Conservation (phyloP, 2,113 vertebrate species). For the Terrapene triunguis region DNA sequence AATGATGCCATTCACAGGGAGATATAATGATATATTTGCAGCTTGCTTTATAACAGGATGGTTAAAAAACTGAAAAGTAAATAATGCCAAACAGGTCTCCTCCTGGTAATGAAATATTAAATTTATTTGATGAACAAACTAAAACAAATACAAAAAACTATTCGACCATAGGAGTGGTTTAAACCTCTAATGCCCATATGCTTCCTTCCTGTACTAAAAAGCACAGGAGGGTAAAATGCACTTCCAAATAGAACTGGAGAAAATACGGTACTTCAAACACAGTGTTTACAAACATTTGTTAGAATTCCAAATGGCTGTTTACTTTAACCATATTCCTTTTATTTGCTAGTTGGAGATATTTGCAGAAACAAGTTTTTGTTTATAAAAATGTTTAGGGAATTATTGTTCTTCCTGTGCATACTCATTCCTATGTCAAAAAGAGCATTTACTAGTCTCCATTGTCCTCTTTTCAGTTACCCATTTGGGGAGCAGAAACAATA, state of each 20-base stretch:
- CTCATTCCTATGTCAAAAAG: background rate
- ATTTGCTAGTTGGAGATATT: background rate
- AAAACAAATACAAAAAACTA: background rate
- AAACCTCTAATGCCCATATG: fast-evolving
- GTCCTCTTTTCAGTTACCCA: background rate
- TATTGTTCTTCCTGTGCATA: background rate
- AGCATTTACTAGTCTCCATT: background rate
- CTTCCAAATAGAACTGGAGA: background rate
- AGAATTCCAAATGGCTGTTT: background rate
- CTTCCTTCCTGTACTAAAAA: background rate
- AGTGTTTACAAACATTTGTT: background rate
- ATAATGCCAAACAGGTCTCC: fast-evolving
- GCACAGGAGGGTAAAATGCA: background rate
- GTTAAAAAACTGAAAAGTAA: background rate
- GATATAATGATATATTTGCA: background rate
- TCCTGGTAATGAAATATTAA: background rate
- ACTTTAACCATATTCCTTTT: background rate
- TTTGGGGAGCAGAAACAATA: background rate
- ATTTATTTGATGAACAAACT: background rate
- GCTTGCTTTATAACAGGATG: background rate
- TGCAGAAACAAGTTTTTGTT: background rate
- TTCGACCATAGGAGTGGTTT: background rate
- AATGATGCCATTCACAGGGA: constrained; percentile 22
- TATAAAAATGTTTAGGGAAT: background rate
- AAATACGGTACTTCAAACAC: background rate